Evolutionary conservation across 2,797 vertebrate genomes (phyloP), one percentile per base, ranked within the genome.

Genomic region (Scolopax rusticola): DNA sequence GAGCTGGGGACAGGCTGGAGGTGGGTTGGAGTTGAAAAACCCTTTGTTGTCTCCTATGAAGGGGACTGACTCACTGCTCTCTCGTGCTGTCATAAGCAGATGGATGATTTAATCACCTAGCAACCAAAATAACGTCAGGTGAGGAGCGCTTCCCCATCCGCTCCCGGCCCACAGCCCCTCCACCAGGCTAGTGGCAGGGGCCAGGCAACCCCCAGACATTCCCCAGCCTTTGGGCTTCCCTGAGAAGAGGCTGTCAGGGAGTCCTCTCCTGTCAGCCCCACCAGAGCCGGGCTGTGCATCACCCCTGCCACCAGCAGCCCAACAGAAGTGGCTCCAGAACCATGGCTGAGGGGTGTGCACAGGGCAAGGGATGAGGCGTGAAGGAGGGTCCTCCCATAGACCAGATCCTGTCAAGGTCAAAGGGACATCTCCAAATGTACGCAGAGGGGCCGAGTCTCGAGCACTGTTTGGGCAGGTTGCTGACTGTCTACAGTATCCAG

Each of bases 81-180:
- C 85, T 92, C 15, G 7, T 60, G 93, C 89, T 95, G 93, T 89
- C 95, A 96, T 87, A 84, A 83, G 94, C 96, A 97, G 95, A 96
- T 96, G 96, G 96, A 96, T 95, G 78, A 94, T 96, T 95, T 94
- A 87, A 96, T 97, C 95, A 92, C 96, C 94, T 97, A 97, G 96
- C 96, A 97, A 97, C 96, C 61, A 8, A 78, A 91, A 76, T 84
- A 91, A 96, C 73, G 63, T 94, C 57, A 95, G 94, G 94, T 95
- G 92, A 87, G 79, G 83, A 94, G 65, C 4, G 2, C 47, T 87
- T 74, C 75, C 79, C 8, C 7, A 61, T 24, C 75, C 10, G 18
- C 28, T 54, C 40, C 12, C 1, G 5, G 65, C 92, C 89, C 79
- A 38, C 65, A 73, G 30, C 56, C 89, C 82, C 64, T 64, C 86